phyloP scores from a whole-genome alignment of 2,113 vertebrate species.

The Eclectus roratus region DNA sequence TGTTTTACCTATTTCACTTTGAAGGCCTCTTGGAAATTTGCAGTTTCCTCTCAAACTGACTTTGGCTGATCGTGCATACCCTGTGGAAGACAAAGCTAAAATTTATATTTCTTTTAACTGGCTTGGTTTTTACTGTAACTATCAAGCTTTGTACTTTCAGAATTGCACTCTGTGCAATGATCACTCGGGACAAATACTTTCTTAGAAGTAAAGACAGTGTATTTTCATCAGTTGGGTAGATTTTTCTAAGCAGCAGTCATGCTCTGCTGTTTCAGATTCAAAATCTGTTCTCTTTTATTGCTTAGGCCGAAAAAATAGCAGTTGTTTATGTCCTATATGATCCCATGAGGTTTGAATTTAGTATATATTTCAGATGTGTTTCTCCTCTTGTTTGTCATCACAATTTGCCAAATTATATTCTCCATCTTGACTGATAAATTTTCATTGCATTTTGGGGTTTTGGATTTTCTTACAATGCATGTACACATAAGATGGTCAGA shows the following conservation, averaged over 20 bases:
- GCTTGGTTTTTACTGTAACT: not conserved
- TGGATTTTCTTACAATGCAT: not conserved
- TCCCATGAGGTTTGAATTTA: not conserved
- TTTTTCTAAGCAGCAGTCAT: not conserved
- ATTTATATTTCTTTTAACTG: not conserved
- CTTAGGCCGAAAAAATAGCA: not conserved
- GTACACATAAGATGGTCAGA: not conserved
- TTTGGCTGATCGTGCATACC: not conserved
- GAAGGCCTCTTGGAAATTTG: not conserved
- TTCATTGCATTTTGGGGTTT: not conserved
- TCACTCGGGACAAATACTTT: not conserved
- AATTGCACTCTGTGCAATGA: not conserved
- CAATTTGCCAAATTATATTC: not conserved
- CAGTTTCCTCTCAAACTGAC: not conserved
- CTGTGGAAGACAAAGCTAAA: not conserved
- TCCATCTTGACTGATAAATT: not conserved
- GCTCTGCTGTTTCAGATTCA: not conserved
- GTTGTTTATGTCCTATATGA: not conserved
- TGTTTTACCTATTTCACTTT: not conserved
- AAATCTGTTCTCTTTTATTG: not conserved
- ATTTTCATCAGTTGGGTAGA: not conserved
- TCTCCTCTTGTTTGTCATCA: not conserved
- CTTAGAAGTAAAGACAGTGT: not conserved
- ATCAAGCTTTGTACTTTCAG: not conserved
- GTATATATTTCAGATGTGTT: not conserved